Conservation (phyloP, 2,797 vertebrate species). For the Melanotaenia pygmaea region DNA sequence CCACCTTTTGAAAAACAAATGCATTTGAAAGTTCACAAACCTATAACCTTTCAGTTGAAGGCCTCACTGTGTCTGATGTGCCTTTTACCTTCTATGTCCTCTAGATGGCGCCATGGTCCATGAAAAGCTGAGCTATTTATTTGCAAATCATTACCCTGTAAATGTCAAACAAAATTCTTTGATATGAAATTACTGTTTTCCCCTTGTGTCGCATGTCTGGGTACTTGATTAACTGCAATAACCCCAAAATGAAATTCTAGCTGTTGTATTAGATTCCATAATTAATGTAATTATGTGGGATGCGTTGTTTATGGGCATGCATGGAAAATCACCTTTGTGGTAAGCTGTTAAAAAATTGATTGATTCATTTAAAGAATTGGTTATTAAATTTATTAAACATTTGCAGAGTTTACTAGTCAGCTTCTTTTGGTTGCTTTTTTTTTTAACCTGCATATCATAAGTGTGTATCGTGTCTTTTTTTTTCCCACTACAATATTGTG, state of each 20-base stretch:
- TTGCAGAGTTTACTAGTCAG: not conserved
- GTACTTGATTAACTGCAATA: conserved; percentile 62
- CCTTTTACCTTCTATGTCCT: conserved; percentile 44
- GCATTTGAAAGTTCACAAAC: not conserved
- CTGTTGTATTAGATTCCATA: conserved; percentile 59
- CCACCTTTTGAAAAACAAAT: not conserved
- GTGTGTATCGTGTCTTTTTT: conserved; percentile 23
- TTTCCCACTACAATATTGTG: conserved; percentile 43
- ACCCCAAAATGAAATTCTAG: conserved; percentile 61
- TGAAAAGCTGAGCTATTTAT: conserved; percentile 63
- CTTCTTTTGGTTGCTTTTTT: conserved; percentile 6
- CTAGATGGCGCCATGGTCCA: conserved; percentile 85
- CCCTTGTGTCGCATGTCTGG: conserved; percentile 63
- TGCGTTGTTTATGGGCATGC: conserved; percentile 51
- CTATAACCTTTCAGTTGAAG: not conserved
- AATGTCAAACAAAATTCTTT: conserved; percentile 67
- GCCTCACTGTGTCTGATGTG: not conserved
- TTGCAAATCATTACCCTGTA: conserved; percentile 63
- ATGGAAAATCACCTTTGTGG: conserved; percentile 35
- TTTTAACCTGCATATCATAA: not conserved
- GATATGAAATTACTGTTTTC: conserved; percentile 67
- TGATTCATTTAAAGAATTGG: conserved; percentile 19
- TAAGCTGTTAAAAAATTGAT: not conserved
- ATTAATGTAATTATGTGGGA: conserved; percentile 56
- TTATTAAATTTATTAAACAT: conserved; percentile 1